These are phyloP conservation scores for Trematocara macrostoma DNA, from an alignment of 2,113 vertebrate genomes.

Conservation along the genomic window DNA sequence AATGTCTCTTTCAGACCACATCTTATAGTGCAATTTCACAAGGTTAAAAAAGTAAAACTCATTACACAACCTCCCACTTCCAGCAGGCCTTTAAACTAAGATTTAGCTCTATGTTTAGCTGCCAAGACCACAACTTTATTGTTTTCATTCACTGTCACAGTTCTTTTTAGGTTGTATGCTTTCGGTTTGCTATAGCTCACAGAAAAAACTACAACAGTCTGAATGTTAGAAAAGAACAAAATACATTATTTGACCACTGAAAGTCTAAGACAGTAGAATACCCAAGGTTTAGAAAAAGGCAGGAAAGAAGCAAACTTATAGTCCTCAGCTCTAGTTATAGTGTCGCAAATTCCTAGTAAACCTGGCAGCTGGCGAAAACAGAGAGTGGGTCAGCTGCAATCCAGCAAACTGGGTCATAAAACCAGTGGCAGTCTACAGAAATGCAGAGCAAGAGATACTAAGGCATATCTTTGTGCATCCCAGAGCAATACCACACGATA, in stretches of 20 bases:
- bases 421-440: slow-evolving; percentile 10
- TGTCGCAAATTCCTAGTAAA: background rate
- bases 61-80: background rate
- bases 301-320: background rate
- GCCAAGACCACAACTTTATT: background rate
- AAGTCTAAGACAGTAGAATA: background rate
- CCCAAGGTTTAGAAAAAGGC: background rate
- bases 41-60: background rate
- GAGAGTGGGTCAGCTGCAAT: background rate
- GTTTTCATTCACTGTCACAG: background rate
- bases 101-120: rapidly evolving
- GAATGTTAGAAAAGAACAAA: background rate
- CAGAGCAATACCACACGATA: slow-evolving; percentile 26
- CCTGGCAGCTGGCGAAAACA: background rate
- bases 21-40: background rate
- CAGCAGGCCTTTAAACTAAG: background rate
- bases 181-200: background rate
- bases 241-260: background rate
- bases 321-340: background rate
- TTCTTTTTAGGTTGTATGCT: background rate
- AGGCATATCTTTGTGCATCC: slow-evolving; percentile 5
- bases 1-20: background rate
- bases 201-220: background rate
- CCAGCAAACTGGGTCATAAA: slow-evolving; percentile 15
- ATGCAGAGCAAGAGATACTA: background rate